These are phyloP conservation scores for Dilophus febrilis DNA, from an alignment of 2,888 invertebrate species.

Conservation along the genomic window DNA sequence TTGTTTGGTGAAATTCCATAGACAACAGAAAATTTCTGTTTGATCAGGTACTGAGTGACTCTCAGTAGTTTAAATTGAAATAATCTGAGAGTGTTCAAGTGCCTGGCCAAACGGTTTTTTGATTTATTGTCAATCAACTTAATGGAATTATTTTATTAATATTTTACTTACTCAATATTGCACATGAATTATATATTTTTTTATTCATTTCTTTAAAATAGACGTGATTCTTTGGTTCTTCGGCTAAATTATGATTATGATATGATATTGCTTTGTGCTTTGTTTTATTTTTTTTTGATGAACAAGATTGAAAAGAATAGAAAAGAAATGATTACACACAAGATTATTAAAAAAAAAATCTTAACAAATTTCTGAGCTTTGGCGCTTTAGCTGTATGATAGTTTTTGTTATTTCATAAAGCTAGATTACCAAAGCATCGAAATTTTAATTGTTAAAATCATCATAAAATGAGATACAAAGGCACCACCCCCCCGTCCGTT, in stretches of 20 bases:
- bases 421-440: conserved; percentile 87
- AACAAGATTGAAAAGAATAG: background rate
- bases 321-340: background rate
- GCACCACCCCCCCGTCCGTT: no score
- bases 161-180: no score
- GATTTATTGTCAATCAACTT: no score
- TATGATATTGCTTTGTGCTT: no score
- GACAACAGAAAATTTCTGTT: conserved; percentile 20
- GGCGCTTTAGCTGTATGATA: conserved; percentile 82
- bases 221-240: no score
- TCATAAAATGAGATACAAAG: no score
- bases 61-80: conserved; percentile 43
- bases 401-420: conserved; percentile 63
- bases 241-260: no score
- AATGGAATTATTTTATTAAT: no score
- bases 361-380: conserved; percentile 50
- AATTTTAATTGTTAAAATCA: conserved; percentile 18
- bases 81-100: conserved; percentile 30
- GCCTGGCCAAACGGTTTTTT: conserved; percentile 19
- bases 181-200: no score
- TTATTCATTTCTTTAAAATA: no score
- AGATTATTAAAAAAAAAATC: no score
- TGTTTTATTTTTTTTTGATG: background rate
- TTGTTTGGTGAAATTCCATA: no score
- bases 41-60: conserved; percentile 78